Evolutionary conservation across 2,797 vertebrate species (phyloP).

Genomic region (Crenuchus spilurus): DNA sequence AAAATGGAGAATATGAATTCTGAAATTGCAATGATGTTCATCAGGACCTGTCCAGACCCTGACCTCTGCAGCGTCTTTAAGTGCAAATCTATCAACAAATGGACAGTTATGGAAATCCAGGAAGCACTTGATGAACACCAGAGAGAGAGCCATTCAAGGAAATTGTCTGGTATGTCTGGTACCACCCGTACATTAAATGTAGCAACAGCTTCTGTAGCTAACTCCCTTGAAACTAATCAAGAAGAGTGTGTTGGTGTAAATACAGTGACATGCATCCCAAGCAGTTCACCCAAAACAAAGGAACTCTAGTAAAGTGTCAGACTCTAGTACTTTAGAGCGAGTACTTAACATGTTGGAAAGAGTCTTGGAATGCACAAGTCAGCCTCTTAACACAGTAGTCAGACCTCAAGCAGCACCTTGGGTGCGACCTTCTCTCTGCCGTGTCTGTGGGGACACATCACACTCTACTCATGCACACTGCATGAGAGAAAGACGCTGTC

Average conservation of each 20-base stretch:
- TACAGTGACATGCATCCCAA: too few relatives aligned
- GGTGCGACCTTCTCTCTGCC: slow-evolving; percentile 6
- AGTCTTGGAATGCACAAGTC: not conserved
- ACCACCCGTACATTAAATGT: not conserved
- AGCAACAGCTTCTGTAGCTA: not conserved
- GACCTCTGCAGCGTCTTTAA: not conserved
- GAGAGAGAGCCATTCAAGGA: slow-evolving; percentile 1
- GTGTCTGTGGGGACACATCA: slow-evolving; percentile 1
- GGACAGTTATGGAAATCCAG: slow-evolving; percentile 42
- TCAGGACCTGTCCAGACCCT: not conserved
- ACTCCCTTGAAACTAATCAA: not conserved
- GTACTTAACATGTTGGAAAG: slow-evolving; percentile 31
- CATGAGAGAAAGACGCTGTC: slow-evolving; percentile 22
- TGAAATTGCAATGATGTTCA: slow-evolving; percentile 1
- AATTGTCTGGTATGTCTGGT: not conserved
- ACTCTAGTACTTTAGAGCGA: not conserved
- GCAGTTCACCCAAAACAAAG: not conserved
- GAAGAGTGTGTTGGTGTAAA: not conserved
- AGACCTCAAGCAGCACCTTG: not conserved
- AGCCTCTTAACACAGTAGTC: not conserved
- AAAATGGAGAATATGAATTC: slow-evolving; percentile 9
- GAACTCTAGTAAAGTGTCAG: not conserved
- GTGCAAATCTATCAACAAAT: not conserved
- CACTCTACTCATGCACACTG: slow-evolving; percentile 15
- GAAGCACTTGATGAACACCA: slow-evolving; percentile 27